These are phyloP conservation scores for Ambastaia sidthimunki DNA, from an alignment of 2,797 vertebrate genomes.

Conservation along the genomic window DNA sequence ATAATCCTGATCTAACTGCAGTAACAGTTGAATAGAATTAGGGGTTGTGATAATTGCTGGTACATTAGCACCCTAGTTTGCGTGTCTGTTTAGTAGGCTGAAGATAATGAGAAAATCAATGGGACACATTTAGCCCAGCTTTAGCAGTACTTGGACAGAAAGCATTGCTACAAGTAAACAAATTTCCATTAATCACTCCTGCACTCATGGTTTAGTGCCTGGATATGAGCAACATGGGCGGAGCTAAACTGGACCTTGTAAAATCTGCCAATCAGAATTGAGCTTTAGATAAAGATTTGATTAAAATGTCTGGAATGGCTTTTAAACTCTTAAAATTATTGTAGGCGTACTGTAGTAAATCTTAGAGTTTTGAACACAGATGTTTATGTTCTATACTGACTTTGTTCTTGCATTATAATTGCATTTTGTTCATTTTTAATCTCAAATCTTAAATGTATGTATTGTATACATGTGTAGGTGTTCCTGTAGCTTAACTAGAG, in stretches of 20 bases:
- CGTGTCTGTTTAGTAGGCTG: constrained; percentile 79
- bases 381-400: no score
- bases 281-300: neutral
- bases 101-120: constrained; percentile 81
- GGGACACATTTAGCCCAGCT: constrained; percentile 68
- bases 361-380: no score
- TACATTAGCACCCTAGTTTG: constrained; percentile 74
- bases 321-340: no score
- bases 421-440: no score
- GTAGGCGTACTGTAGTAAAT: no score
- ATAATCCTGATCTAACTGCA: constrained; percentile 60
- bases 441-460: no score
- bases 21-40: constrained; percentile 6
- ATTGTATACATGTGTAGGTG: no score
- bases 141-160: constrained; percentile 49
- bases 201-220: neutral
- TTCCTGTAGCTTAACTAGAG: no score
- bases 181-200: constrained; percentile 40
- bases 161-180: constrained; percentile 23
- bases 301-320: neutral
- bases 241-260: neutral
- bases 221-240: neutral
- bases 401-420: no score
- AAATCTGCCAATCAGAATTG: neutral
- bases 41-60: constrained; percentile 65